A percentile compares a stretch with the other conserved stretches of the same genome.
Conservation (phyloP, 2,113 vertebrate species). For the Isurus oxyrinchus region DNA sequence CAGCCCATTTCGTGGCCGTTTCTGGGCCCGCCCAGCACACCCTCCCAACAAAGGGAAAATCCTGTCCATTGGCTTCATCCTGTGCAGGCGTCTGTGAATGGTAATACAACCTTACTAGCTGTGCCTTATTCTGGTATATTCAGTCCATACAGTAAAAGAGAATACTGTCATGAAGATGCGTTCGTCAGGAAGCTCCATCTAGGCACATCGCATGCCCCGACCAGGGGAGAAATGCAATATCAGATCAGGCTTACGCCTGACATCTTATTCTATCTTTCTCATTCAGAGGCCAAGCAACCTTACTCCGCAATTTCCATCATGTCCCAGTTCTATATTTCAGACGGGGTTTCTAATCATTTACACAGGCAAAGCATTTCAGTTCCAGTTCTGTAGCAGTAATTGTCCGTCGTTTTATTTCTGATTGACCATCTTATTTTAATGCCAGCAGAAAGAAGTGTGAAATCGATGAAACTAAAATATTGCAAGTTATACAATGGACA, state of each 20-base stretch:
- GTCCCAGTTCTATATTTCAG: neutral
- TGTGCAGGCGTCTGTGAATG: neutral
- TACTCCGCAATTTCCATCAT: neutral
- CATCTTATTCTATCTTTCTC: neutral
- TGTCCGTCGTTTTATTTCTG: neutral
- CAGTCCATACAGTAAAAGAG: neutral
- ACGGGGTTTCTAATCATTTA: neutral
- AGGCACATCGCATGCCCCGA: neutral
- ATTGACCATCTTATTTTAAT: neutral
- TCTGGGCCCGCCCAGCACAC: no score
- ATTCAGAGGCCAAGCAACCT: neutral
- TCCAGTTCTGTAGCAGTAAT: neutral
- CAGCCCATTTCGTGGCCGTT: no score
- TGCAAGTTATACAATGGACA: neutral
- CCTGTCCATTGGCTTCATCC: neutral
- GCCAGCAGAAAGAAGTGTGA: neutral
- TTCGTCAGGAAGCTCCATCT: neutral
- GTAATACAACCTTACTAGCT: neutral
- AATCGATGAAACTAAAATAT: neutral
- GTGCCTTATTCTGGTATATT: neutral
- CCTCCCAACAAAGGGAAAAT: no score
- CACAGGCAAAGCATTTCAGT: neutral
- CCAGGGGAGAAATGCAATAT: neutral
- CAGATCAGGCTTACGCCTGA: neutral
- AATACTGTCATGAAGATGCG: neutral